Percentiles rank a stretch among this genome's conserved stretches.
These are phyloP conservation scores for Tipula unca DNA, from an alignment of 2,888 invertebrate genomes.

Conservation along the genomic window DNA sequence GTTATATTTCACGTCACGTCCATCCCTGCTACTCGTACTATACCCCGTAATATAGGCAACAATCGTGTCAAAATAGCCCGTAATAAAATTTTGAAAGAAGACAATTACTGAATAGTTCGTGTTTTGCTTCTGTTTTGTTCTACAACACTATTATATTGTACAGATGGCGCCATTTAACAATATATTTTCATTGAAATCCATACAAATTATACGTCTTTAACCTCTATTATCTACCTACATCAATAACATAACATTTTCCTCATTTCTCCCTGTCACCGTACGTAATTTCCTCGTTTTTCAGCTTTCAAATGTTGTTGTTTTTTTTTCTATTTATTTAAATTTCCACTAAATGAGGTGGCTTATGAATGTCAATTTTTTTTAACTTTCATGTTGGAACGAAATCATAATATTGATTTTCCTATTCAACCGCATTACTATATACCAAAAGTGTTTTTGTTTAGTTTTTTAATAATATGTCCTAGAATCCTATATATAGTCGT, in stretches of 20 bases:
- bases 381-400: not conserved
- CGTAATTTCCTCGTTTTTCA: not conserved
- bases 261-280: not conserved
- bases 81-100: too few relatives aligned
- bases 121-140: too few relatives aligned
- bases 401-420: not conserved
- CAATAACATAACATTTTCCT: not conserved
- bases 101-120: too few relatives aligned
- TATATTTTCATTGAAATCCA: not conserved
- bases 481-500: not conserved
- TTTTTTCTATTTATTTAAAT: not conserved
- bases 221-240: not conserved
- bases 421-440: not conserved
- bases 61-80: too few relatives aligned
- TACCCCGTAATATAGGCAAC: too few relatives aligned
- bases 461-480: not conserved
- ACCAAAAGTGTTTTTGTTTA: too few relatives aligned
- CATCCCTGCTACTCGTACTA: too few relatives aligned
- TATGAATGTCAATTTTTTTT: not conserved
- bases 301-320: not conserved
- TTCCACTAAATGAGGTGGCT: not conserved
- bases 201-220: not conserved
- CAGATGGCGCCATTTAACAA: not conserved
- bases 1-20: too few relatives aligned
- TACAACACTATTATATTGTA: not conserved